A percentile compares a stretch with the other conserved stretches of the same genome.
These are phyloP conservation scores for Xanthia togata DNA, from an alignment of 2,888 invertebrate species.

Conservation along the genomic window DNA sequence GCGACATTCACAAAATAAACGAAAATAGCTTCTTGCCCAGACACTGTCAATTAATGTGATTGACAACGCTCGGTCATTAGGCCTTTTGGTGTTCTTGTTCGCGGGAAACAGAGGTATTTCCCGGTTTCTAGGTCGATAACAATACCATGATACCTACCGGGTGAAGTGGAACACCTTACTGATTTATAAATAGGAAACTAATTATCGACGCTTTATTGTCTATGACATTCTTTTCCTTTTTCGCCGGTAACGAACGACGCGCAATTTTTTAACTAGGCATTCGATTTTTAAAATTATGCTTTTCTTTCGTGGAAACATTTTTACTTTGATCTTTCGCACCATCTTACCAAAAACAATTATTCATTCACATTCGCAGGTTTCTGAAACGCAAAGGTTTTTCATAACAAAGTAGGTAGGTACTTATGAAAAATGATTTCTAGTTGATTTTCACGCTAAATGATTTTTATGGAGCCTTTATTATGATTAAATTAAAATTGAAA, in stretches of 20 bases:
- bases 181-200: constrained; percentile 59
- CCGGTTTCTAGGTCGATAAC: constrained; percentile 69
- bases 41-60: constrained; percentile 89
- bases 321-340: not conserved
- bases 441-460: constrained; percentile 18
- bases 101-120: constrained; percentile 70
- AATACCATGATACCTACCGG: constrained; percentile 60
- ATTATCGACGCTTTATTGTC: constrained; percentile 38
- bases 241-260: constrained; percentile 3
- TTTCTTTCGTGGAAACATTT: not conserved
- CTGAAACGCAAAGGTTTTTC: not conserved
- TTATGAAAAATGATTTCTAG: constrained; percentile 13
- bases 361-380: not conserved
- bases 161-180: constrained; percentile 21
- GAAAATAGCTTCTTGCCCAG: constrained; percentile 73
- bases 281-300: constrained; percentile 13
- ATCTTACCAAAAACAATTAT: constrained; percentile 1
- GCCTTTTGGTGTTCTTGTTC: constrained; percentile 68
- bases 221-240: constrained; percentile 4
- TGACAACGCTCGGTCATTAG: constrained; percentile 88
- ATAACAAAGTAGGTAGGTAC: not conserved
- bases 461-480: constrained; percentile 41
- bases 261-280: not conserved
- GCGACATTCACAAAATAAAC: constrained; percentile 62
- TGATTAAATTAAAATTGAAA: constrained; percentile 38